These are phyloP conservation scores for Saccostrea cuccullata DNA, from an alignment of 1,140 invertebrate genomes.

Conservation along the genomic window DNA sequence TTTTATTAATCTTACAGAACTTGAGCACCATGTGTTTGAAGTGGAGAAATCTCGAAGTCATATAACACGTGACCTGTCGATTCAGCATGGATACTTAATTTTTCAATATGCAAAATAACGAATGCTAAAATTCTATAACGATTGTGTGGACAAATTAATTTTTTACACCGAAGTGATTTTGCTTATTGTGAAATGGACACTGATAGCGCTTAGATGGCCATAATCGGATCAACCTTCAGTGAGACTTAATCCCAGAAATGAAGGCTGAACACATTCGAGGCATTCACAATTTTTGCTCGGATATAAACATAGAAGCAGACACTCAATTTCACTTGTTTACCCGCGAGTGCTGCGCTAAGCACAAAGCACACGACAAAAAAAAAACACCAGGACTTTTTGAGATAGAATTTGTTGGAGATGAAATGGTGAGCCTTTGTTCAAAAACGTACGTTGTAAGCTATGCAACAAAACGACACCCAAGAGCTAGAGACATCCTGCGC, in stretches of 20 bases:
- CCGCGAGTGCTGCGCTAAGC: slow-evolving; percentile 35
- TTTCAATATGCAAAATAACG: slow-evolving; percentile 58
- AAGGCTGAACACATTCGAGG: neutral
- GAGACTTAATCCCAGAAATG: slow-evolving; percentile 20
- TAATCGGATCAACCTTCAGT: slow-evolving; percentile 42
- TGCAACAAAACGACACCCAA: no score
- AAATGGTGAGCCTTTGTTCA: neutral
- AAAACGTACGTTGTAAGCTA: slow-evolving; percentile 45
- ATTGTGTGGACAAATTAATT: slow-evolving; percentile 55
- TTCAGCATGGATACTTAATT: slow-evolving; percentile 57
- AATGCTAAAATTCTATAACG: slow-evolving; percentile 60
- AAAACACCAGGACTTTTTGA: slow-evolving; percentile 43
- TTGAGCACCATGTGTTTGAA: no score
- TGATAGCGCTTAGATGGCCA: slow-evolving; percentile 52
- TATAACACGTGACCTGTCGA: slow-evolving; percentile 43
- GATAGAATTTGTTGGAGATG: neutral
- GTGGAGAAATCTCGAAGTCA: no score
- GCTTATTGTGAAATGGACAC: slow-evolving; percentile 61
- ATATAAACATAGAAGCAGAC: neutral
- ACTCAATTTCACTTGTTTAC: slow-evolving; percentile 18
- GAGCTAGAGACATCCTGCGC: neutral
- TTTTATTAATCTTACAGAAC: no score
- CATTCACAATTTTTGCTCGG: neutral
- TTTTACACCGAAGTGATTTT: slow-evolving; percentile 42
- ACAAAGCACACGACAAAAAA: slow-evolving; percentile 31